Evolutionary conservation across 2,113 vertebrate species (phyloP).

Genomic region (Pandion haliaetus): DNA sequence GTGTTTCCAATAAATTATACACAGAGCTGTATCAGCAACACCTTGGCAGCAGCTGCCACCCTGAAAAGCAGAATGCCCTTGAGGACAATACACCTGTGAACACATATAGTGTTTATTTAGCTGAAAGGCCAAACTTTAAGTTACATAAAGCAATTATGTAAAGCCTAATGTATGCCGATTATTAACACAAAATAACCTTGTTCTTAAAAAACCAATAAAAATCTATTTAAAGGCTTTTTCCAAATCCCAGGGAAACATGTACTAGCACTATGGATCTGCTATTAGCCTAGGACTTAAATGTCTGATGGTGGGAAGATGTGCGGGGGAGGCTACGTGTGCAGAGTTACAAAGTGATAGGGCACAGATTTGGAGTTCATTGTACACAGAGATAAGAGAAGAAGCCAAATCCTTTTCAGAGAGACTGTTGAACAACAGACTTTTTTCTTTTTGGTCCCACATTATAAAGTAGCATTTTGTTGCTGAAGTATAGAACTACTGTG

Average conservation of each 20-base stretch:
- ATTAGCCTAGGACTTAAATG: conserved; percentile 40
- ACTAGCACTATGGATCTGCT: conserved; percentile 36
- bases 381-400: conserved; percentile 12
- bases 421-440: background rate
- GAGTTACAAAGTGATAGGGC: conserved; percentile 33
- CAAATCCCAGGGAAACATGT: conserved; percentile 65
- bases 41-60: conserved; percentile 77
- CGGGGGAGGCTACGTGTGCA: conserved; percentile 6
- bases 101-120: conserved; percentile 79
- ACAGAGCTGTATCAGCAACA: conserved; percentile 78
- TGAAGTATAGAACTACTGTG: conserved; percentile 28
- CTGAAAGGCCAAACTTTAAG: conserved; percentile 76
- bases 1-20: conserved; percentile 82
- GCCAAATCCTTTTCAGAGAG: conserved; percentile 10
- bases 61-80: conserved; percentile 75
- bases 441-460: conserved; percentile 21
- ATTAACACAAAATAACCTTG: conserved; percentile 82
- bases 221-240: conserved; percentile 76
- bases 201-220: conserved; percentile 80
- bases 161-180: conserved; percentile 75
- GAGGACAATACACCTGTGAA: conserved; percentile 85
- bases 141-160: conserved; percentile 82
- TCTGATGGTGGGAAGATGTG: conserved; percentile 34
- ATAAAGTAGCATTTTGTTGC: conserved; percentile 43
- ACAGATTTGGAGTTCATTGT: conserved; percentile 19